phyloP scores from a whole-genome alignment of 2,888 invertebrate species.

The Pollenia angustigena region DNA sequence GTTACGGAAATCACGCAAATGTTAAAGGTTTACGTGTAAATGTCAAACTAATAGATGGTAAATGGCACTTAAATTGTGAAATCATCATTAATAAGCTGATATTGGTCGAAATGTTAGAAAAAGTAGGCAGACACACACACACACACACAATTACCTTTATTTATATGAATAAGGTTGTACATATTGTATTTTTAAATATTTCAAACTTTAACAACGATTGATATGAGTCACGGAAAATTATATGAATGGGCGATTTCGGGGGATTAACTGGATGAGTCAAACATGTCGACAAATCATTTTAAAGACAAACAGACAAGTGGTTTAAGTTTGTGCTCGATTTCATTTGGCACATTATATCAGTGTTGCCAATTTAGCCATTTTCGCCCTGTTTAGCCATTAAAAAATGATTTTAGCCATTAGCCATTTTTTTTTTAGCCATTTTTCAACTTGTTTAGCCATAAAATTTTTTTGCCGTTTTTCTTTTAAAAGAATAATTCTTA shows the following conservation, averaged over 20 bases:
- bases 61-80: conserved; percentile 59
- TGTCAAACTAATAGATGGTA: conserved; percentile 68
- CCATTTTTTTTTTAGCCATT: too few relatives aligned
- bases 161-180: background rate
- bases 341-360: too few relatives aligned
- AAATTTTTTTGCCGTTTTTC: too few relatives aligned
- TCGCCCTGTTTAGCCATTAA: too few relatives aligned
- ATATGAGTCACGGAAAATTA: conserved; percentile 2
- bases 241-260: background rate
- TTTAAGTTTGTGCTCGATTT: background rate
- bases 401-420: too few relatives aligned
- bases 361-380: too few relatives aligned
- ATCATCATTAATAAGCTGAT: conserved; percentile 50
- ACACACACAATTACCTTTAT: background rate
- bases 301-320: background rate
- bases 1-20: conserved; percentile 71
- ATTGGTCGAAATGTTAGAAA: conserved; percentile 22
- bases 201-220: too few relatives aligned
- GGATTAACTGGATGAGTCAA: background rate
- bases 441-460: too few relatives aligned
- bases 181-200: background rate
- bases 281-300: conserved; percentile 1
- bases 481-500: too few relatives aligned
- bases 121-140: background rate
- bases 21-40: conserved; percentile 72